phyloP scores from a whole-genome alignment of 1,140 invertebrate genomes.

The Drosophila melanogaster region DNA sequence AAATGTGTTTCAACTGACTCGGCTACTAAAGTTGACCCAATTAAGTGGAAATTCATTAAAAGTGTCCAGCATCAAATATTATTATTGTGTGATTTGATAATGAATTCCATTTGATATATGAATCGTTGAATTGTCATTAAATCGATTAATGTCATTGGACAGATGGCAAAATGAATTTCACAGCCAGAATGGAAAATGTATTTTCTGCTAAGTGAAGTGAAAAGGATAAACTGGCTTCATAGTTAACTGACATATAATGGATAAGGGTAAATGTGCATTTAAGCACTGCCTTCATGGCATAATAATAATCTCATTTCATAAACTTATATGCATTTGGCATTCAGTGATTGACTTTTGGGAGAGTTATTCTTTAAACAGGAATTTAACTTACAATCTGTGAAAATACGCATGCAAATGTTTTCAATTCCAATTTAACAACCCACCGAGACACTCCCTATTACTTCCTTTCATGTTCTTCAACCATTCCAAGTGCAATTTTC shows the following conservation, averaged over 20 bases:
- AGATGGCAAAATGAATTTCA: constrained; percentile 16
- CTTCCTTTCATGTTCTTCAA: constrained; percentile 7
- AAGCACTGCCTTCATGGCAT: too few relatives aligned
- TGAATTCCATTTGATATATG: constrained; percentile 25
- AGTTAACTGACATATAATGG: background rate
- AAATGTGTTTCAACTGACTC: constrained; percentile 22
- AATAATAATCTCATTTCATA: too few relatives aligned
- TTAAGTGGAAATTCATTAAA: constrained; percentile 44
- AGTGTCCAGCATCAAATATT: constrained; percentile 30
- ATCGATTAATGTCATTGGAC: constrained; percentile 32
- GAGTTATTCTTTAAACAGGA: background rate
- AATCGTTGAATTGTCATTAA: constrained; percentile 44
- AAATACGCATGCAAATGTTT: constrained; percentile 2
- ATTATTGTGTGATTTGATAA: constrained; percentile 29
- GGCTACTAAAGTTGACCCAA: constrained; percentile 26
- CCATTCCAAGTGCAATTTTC: constrained; percentile 12
- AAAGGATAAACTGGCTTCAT: constrained; percentile 11
- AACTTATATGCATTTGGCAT: too few relatives aligned
- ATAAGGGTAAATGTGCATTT: background rate
- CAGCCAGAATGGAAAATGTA: constrained; percentile 12
- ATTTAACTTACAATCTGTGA: background rate
- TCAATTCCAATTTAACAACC: constrained; percentile 1
- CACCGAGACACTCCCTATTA: constrained; percentile 4
- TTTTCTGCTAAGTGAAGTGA: constrained; percentile 10
- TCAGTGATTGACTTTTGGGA: too few relatives aligned